A percentile compares a stretch with the other conserved stretches of the same genome.
Conservation (phyloP, 2,113 vertebrate genomes). For the Nycticorax nycticorax region DNA sequence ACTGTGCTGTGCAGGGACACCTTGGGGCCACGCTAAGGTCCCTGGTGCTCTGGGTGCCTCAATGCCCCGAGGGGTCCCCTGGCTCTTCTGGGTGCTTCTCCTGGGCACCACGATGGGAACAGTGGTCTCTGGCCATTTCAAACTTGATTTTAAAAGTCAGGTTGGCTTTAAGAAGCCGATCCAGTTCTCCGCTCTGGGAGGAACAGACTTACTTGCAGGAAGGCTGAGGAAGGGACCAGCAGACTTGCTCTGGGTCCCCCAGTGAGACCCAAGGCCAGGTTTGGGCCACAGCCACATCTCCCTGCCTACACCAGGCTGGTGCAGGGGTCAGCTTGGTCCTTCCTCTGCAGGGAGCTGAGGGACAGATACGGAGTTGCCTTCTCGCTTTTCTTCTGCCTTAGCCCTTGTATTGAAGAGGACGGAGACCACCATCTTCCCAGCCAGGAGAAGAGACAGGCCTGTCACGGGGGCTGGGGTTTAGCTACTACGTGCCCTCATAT, state of each 20-base stretch:
- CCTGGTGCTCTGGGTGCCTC: not conserved
- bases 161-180: not conserved
- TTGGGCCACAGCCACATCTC: not conserved
- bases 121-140: not conserved
- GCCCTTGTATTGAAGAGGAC: not conserved
- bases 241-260: not conserved
- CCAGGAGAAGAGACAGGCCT: not conserved
- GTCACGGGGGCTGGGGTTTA: not conserved
- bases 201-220: not conserved
- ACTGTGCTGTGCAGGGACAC: not conserved
- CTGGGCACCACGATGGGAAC: not conserved
- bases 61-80: not conserved
- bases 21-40: not conserved
- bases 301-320: not conserved
- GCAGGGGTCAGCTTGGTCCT: not conserved
- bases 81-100: not conserved
- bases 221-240: not conserved
- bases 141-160: not conserved
- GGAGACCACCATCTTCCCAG: not conserved
- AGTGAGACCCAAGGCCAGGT: not conserved
- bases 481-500: rapidly evolving
- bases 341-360: not conserved
- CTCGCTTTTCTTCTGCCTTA: not conserved
- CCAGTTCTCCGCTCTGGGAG: not conserved
- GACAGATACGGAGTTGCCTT: rapidly evolving